Percentiles rank a stretch among this genome's conserved stretches.
Conservation (phyloP, 2,888 invertebrate genomes). For the Tiphia femorata region DNA sequence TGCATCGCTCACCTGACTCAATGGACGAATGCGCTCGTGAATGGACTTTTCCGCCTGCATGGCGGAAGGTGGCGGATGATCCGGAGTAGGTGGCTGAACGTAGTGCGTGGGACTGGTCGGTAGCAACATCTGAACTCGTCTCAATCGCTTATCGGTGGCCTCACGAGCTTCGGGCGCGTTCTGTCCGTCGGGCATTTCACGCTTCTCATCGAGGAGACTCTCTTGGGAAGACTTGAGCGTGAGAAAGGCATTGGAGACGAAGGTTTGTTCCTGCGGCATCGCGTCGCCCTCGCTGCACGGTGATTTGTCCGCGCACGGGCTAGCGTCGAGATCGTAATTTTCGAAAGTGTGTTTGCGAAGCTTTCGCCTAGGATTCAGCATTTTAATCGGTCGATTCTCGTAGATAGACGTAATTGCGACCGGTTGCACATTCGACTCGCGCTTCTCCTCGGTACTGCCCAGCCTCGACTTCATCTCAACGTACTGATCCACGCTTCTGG, state of each 20-base stretch:
- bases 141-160: conserved; percentile 63
- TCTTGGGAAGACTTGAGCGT: conserved; percentile 74
- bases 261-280: conserved; percentile 64
- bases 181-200: conserved; percentile 70
- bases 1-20: conserved; percentile 85
- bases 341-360: conserved; percentile 76
- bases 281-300: conserved; percentile 63
- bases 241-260: conserved; percentile 72
- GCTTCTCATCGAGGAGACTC: conserved; percentile 73
- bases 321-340: conserved; percentile 72
- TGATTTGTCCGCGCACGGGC: conserved; percentile 70
- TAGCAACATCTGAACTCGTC: conserved; percentile 68
- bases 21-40: conserved; percentile 88
- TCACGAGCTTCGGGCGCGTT: conserved; percentile 57
- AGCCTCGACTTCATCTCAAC: conserved; percentile 79
- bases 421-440: conserved; percentile 75
- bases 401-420: conserved; percentile 82
- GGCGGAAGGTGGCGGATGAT: conserved; percentile 93
- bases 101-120: conserved; percentile 92
- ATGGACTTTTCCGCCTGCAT: conserved; percentile 90
- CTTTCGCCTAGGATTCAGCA: conserved; percentile 81
- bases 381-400: conserved; percentile 79
- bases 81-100: conserved; percentile 92
- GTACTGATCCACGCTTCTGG: conserved; percentile 82
- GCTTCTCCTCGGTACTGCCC: conserved; percentile 65